Conservation (phyloP, 2,797 vertebrate species). For the Pelodytes ibericus region DNA sequence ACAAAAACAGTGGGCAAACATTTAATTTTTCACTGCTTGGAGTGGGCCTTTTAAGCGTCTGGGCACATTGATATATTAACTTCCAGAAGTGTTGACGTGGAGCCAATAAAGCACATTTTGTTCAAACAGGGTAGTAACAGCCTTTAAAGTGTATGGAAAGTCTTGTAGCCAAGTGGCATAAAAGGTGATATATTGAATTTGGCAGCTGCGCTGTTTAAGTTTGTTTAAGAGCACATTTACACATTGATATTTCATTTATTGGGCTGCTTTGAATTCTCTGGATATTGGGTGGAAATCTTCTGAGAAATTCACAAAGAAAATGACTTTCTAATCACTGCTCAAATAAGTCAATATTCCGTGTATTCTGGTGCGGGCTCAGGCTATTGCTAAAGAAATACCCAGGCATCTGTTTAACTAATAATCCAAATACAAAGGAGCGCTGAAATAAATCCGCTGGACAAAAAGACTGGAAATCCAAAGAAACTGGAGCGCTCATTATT, state of each 20-base stretch:
- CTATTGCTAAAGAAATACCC: background rate
- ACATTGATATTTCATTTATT: slow-evolving; percentile 21
- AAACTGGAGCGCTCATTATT: no score
- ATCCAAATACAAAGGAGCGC: background rate
- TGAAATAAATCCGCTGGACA: background rate
- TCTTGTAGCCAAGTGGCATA: slow-evolving; percentile 40
- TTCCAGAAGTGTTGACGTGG: background rate
- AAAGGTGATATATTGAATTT: slow-evolving; percentile 53
- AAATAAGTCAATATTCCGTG: slow-evolving; percentile 27
- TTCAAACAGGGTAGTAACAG: slow-evolving; percentile 9
- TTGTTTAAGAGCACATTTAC: slow-evolving; percentile 38
- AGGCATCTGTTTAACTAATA: slow-evolving; percentile 6
- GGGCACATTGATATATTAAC: background rate
- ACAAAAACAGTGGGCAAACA: no score
- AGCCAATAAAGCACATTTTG: slow-evolving; percentile 24
- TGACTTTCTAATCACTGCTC: slow-evolving; percentile 23
- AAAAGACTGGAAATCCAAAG: no score
- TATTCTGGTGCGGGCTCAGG: background rate
- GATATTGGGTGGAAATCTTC: slow-evolving; percentile 7
- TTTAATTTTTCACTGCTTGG: no score
- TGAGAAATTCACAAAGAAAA: slow-evolving; percentile 29
- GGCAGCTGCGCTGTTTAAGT: slow-evolving; percentile 33
- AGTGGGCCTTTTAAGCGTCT: background rate
- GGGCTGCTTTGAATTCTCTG: background rate
- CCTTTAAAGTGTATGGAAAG: slow-evolving; percentile 31